phyloP scores from a whole-genome alignment of 2,888 invertebrate genomes.

The Julus scanicus region DNA sequence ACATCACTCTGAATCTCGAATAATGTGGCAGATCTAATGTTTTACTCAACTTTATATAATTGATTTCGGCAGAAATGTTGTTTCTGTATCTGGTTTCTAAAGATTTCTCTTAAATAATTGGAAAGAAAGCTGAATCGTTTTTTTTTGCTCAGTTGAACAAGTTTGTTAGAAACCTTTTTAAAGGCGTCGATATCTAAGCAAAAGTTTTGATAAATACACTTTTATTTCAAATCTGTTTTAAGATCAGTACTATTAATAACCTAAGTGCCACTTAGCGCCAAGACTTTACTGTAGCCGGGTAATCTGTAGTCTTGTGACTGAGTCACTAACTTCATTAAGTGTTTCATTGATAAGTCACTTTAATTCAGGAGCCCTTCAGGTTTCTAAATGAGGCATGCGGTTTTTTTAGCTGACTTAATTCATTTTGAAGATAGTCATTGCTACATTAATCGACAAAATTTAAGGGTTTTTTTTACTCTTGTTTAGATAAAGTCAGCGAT shows the following conservation, averaged over 20 bases:
- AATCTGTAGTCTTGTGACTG: too few species aligned
- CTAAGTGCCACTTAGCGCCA: background rate
- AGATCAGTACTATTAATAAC: background rate
- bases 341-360: background rate
- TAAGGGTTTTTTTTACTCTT: background rate
- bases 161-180: background rate
- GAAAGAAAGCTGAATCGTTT: background rate
- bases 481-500: background rate
- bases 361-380: background rate
- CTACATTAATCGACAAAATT: background rate
- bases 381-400: background rate
- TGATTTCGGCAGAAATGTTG: background rate
- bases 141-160: slow-evolving; percentile 1
- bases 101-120: slow-evolving; percentile 27
- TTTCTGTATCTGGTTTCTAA: slow-evolving; percentile 10
- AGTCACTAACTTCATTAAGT: too few species aligned
- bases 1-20: background rate
- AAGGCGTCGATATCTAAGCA: background rate
- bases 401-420: background rate
- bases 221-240: too few species aligned
- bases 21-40: background rate
- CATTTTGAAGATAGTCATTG: background rate
- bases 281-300: background rate
- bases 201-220: too few species aligned
- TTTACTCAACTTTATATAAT: slow-evolving; percentile 21